Conservation (phyloP, 2,113 vertebrate genomes). For the Silurus meridionalis region DNA sequence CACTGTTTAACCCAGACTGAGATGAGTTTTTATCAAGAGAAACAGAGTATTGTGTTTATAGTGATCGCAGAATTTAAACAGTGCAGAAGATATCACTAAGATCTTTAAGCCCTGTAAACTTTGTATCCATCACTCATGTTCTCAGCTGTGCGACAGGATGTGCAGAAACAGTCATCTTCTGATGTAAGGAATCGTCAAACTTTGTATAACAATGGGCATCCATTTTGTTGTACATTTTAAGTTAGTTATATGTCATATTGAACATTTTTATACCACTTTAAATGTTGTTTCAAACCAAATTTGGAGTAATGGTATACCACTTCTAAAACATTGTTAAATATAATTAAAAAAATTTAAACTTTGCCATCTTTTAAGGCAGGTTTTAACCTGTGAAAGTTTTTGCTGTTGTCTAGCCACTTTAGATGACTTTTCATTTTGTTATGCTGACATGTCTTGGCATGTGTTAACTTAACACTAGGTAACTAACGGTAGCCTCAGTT, state of each 20-base stretch:
- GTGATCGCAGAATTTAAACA: background rate
- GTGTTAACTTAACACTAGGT: background rate
- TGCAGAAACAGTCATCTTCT: background rate
- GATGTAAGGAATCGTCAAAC: background rate
- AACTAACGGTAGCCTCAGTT: background rate
- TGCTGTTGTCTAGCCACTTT: conserved; percentile 4
- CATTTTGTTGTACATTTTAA: background rate
- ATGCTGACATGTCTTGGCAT: conserved; percentile 14
- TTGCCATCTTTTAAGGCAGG: conserved; percentile 5
- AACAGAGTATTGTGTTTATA: background rate
- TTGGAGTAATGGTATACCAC: background rate
- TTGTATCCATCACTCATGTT: background rate
- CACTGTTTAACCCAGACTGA: background rate
- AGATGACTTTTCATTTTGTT: conserved; percentile 19
- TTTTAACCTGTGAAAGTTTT: conserved; percentile 21
- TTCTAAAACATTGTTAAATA: conserved; percentile 14
- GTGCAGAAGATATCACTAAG: background rate
- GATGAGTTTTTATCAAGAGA: background rate
- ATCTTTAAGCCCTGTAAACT: background rate
- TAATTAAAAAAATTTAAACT: background rate
- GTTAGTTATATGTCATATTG: background rate
- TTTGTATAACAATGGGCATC: background rate
- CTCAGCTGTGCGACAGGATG: background rate
- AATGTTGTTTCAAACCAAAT: background rate
- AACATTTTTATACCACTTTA: background rate